Evolutionary conservation across 92 coral and sea anemone genomes (phyloP), one percentile per base, ranked within the genome.

Genomic region (Isaurus tuberculatus): DNA sequence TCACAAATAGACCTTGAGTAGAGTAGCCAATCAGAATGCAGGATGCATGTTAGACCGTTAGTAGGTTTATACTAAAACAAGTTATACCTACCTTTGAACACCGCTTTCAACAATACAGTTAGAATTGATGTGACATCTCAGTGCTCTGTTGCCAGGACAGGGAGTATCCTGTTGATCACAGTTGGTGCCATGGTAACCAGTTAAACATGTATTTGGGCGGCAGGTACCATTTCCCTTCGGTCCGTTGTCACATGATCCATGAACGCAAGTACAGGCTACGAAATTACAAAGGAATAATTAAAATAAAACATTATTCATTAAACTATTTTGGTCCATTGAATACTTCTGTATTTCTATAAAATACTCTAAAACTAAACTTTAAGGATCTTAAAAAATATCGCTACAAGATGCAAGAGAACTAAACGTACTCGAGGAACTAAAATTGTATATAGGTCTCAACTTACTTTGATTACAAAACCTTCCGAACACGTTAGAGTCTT

Each of bases 101-200:
- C 85, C 88, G 65, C 89, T 85, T 58, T 75, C 79, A 8, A 77
- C 81, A 17, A 72, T 84, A 65, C 98, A 94, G 0, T 71, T 85
- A 22, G 92, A 94, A 58, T 88, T 75, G 75, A 79, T 71, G 70
- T 94, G 97, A 67, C 98, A 94, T 17, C 92, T 79, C 31, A 65
- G 84, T 43, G 89, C 79, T 19, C 68, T 55, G 43, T 87, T 84
- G 69, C 53, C 58, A 7, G 80, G 83, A 40, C 98, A 95, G 8
- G 83, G 81, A 17, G 31, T 44, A 64, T 90, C 84, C 0, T 58
- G 72, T 32, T 86, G 79, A 81, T 89, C 96, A 66, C 98, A 95
- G 86, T 95, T 87, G 49, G 48, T 42, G 15, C 98, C 98, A 91
- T 88, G 94, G 94, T 84, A 95, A 84, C 96, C 98, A 86, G 86